Conservation (phyloP, 2,797 vertebrate species). For the Cirrhinus molitorella region DNA sequence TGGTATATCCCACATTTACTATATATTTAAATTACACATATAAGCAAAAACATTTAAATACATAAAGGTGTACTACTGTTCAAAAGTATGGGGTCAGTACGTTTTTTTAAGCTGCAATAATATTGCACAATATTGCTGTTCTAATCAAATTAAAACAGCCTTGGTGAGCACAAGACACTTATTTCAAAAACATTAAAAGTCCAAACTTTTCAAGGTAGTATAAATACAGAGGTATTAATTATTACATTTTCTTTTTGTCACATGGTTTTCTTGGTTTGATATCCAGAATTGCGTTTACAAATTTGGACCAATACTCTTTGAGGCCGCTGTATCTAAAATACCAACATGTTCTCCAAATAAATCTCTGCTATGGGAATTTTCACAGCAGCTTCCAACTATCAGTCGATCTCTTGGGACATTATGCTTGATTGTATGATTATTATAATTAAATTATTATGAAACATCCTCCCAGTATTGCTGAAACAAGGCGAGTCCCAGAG, state of each 20-base stretch:
- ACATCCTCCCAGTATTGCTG: not conserved
- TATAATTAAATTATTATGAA: slow-evolving; percentile 26
- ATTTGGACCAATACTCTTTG: not conserved
- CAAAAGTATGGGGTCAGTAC: not conserved
- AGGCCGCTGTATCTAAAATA: not conserved
- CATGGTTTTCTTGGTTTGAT: not conserved
- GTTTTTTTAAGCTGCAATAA: not conserved
- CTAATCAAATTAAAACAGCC: not conserved
- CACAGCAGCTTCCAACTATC: slow-evolving; percentile 56
- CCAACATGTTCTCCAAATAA: slow-evolving; percentile 41
- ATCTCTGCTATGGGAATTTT: slow-evolving; percentile 21
- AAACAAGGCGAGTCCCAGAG: not conserved
- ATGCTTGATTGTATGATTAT: slow-evolving; percentile 33
- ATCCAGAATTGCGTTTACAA: not conserved
- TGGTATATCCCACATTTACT: not conserved
- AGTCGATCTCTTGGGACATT: slow-evolving; percentile 10
- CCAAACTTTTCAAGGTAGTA: not conserved
- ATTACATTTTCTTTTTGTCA: not conserved
- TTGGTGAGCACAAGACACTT: not conserved
- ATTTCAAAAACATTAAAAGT: not conserved
- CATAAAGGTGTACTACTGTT: not conserved
- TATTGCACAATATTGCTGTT: not conserved
- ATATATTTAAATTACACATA: not conserved
- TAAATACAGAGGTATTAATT: not conserved
- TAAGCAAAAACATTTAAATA: not conserved